phyloP scores from a whole-genome alignment of 1,140 invertebrate species.

The Cydia pomonella region DNA sequence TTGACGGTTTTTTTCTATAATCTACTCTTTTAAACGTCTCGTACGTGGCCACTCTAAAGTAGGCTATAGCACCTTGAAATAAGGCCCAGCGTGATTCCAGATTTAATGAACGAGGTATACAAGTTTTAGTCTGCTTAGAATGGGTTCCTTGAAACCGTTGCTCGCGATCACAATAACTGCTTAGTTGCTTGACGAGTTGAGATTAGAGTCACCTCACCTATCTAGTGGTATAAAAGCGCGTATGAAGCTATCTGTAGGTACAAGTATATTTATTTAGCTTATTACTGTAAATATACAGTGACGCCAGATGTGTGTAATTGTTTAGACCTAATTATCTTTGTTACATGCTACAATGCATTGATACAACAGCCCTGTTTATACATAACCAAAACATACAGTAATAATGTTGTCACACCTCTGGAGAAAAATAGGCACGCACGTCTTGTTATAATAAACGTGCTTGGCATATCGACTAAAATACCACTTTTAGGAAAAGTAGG shows the following conservation, averaged over 20 bases:
- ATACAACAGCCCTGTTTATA: too few relatives aligned
- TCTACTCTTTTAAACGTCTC: slow-evolving; percentile 25
- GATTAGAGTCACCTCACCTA: neutral
- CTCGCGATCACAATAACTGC: slow-evolving; percentile 30
- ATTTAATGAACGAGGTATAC: slow-evolving; percentile 9
- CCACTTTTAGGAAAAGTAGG: too few relatives aligned
- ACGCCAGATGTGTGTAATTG: too few relatives aligned
- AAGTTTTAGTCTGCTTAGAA: slow-evolving; percentile 15
- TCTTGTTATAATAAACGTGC: too few relatives aligned
- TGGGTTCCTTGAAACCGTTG: slow-evolving; percentile 28
- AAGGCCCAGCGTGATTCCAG: neutral
- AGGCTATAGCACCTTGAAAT: neutral
- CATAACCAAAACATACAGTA: too few relatives aligned
- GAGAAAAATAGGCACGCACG: too few relatives aligned
- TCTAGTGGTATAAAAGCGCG: neutral
- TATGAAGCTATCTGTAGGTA: neutral
- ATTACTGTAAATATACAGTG: too few relatives aligned
- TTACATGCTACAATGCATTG: too few relatives aligned
- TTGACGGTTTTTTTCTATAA: slow-evolving; percentile 22
- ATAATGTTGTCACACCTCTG: too few relatives aligned
- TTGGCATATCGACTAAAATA: too few relatives aligned
- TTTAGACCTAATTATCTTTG: too few relatives aligned
- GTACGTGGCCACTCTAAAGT: neutral
- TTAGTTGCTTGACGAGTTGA: slow-evolving; percentile 1
- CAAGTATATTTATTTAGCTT: neutral